phyloP scores from a whole-genome alignment of 2,113 vertebrate species.

The Potamarius usumacintae region DNA sequence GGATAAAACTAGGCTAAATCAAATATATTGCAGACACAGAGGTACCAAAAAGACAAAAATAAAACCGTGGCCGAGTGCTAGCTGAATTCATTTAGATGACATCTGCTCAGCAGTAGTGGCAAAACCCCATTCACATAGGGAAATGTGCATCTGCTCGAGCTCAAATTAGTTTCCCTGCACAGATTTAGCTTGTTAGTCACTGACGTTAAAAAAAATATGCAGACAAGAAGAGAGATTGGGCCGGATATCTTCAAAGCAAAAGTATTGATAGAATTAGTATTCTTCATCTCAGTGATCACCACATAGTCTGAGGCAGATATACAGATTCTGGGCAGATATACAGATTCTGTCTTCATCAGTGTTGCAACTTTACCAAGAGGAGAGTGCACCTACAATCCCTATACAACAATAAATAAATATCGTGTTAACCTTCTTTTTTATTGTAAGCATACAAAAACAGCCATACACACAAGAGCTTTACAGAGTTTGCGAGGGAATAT shows the following conservation, averaged over 20 bases:
- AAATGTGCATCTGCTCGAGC: neutral
- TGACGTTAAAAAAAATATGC: conserved; percentile 6
- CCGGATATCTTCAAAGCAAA: neutral
- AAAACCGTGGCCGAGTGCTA: neutral
- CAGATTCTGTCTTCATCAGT: neutral
- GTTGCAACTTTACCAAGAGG: neutral
- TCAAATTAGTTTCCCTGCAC: conserved; percentile 24
- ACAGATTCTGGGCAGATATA: neutral
- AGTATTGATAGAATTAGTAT: neutral
- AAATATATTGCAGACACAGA: conserved; percentile 1
- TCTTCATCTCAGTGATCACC: neutral
- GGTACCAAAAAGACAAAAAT: conserved; percentile 12
- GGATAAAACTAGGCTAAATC: neutral
- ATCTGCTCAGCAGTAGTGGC: neutral
- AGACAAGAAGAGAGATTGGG: neutral
- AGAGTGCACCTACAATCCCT: neutral
- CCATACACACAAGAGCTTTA: conserved; percentile 33
- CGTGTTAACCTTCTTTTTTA: conserved; percentile 21
- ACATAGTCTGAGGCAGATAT: neutral
- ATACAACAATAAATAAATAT: neutral
- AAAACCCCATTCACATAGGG: conserved; percentile 11
- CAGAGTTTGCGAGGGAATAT: conserved; percentile 26
- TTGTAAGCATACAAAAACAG: conserved; percentile 49
- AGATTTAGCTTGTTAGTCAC: conserved; percentile 16
- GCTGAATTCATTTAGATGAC: neutral